Evolutionary conservation across 2,888 invertebrate genomes (phyloP).

Genomic region (Mimas tiliae): DNA sequence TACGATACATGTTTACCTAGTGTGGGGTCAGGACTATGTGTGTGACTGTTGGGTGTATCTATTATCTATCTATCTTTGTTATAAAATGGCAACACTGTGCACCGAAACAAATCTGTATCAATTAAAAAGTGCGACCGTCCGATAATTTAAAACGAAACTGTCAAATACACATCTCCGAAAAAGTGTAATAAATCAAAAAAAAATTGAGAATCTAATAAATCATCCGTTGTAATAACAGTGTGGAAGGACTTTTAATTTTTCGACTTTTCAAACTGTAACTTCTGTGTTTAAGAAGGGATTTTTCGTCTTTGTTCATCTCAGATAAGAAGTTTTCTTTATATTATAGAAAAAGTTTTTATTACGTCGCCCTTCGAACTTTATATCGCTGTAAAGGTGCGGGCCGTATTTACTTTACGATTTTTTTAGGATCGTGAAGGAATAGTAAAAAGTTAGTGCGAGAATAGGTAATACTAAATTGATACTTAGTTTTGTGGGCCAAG

Average conservation of each 20-base stretch:
- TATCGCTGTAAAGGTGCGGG: slow-evolving; percentile 9
- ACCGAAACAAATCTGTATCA: background rate
- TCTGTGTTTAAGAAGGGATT: slow-evolving; percentile 20
- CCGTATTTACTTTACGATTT: slow-evolving; percentile 21
- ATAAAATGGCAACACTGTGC: background rate
- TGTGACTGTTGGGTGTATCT: too few relatives aligned
- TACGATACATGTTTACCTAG: too few relatives aligned
- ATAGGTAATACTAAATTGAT: slow-evolving; percentile 16
- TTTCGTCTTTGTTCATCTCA: slow-evolving; percentile 24
- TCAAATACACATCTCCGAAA: slow-evolving; percentile 12
- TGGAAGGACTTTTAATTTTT: slow-evolving; percentile 20
- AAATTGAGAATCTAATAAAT: slow-evolving; percentile 11
- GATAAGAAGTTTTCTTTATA: slow-evolving; percentile 24
- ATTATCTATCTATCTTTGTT: too few relatives aligned
- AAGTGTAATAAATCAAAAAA: slow-evolving; percentile 15
- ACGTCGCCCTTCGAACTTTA: slow-evolving; percentile 20
- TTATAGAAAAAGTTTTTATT: slow-evolving; percentile 25
- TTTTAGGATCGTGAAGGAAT: slow-evolving; percentile 16
- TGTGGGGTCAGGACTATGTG: too few relatives aligned
- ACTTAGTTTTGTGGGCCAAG: slow-evolving; percentile 12
- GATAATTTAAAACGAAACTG: slow-evolving; percentile 1
- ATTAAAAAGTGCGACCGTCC: slow-evolving; percentile 2
- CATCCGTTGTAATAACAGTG: slow-evolving; percentile 19
- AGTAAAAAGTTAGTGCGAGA: background rate
- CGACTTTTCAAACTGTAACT: slow-evolving; percentile 10